phyloP scores from a whole-genome alignment of 2,797 vertebrate species.

The Oreortyx pictus region DNA sequence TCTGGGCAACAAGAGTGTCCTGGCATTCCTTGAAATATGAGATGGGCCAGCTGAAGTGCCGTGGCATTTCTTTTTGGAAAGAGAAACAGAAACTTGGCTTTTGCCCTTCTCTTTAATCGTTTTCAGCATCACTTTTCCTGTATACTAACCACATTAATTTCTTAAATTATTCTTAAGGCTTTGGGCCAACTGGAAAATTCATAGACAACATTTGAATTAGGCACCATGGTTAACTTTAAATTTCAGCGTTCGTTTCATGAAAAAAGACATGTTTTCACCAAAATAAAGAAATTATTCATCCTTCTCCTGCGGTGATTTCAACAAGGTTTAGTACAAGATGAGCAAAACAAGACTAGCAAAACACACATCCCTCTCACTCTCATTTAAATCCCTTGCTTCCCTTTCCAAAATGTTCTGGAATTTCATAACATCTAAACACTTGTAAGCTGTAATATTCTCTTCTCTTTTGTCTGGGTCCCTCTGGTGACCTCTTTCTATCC shows the following conservation, averaged over 20 bases:
- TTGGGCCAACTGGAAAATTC: background rate
- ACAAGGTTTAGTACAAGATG: background rate
- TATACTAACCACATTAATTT: background rate
- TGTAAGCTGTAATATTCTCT: background rate
- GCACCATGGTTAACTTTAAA: background rate
- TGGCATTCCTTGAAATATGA: background rate
- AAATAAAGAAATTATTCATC: background rate
- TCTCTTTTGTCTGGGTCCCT: background rate
- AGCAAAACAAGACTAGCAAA: background rate
- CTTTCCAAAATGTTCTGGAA: background rate
- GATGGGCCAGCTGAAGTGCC: background rate
- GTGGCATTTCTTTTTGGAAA: background rate
- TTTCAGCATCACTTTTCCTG: background rate
- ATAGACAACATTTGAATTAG: background rate
- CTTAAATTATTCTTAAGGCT: background rate
- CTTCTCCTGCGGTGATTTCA: accelerated
- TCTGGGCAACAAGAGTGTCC: background rate
- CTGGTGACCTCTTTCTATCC: background rate
- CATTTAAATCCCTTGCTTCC: background rate
- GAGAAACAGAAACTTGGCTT: background rate
- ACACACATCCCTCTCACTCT: background rate
- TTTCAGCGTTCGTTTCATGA: background rate
- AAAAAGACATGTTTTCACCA: background rate
- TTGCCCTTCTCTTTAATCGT: background rate
- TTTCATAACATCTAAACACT: background rate